phyloP scores from a whole-genome alignment of 2,113 vertebrate species.

The Vireo altiloquus region DNA sequence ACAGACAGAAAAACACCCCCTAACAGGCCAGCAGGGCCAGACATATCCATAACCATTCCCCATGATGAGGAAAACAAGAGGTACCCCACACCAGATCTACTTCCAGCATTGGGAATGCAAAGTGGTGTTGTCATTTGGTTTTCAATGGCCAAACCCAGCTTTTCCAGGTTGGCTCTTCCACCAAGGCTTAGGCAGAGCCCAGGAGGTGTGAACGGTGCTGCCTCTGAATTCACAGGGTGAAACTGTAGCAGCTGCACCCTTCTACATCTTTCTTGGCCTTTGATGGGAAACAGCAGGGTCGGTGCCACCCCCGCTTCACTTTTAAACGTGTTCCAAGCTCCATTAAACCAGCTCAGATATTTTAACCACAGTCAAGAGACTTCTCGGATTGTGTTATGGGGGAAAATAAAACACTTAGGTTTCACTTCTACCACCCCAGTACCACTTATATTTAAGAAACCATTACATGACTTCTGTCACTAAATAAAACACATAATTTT shows the following conservation, averaged over 20 bases:
- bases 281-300: background rate
- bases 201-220: accelerated
- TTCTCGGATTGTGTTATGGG: background rate
- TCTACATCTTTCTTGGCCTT: background rate
- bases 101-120: background rate
- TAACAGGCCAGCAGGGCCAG: background rate
- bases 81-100: background rate
- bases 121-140: background rate
- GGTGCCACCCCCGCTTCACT: background rate
- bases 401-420: background rate
- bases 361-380: background rate
- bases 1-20: background rate
- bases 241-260: background rate
- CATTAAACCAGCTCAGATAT: background rate
- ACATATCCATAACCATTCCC: background rate
- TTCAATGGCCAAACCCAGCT: background rate
- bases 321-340: background rate
- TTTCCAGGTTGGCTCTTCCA: background rate
- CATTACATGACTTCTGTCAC: background rate
- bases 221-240: background rate
- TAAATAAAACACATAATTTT: background rate
- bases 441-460: background rate
- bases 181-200: background rate
- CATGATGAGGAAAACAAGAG: background rate
- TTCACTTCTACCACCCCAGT: background rate